A percentile compares a stretch with the other conserved stretches of the same genome.
These are phyloP conservation scores for Grallaria varia DNA, from an alignment of 2,113 vertebrate genomes.

Conservation along the genomic window DNA sequence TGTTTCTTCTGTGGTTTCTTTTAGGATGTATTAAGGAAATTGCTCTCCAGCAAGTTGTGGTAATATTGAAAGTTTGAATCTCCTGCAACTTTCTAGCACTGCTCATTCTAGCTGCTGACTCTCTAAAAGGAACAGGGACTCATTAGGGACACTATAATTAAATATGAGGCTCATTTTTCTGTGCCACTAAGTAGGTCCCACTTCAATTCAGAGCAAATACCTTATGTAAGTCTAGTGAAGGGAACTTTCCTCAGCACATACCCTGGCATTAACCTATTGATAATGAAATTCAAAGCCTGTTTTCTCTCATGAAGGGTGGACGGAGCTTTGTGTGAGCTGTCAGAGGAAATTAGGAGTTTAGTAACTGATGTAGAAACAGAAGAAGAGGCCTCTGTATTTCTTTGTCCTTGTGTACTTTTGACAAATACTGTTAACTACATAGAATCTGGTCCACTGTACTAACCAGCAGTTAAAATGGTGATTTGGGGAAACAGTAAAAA, in stretches of 20 bases:
- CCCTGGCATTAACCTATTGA: background rate
- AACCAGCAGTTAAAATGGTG: background rate
- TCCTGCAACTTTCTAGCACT: background rate
- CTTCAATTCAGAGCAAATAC: constrained; percentile 19
- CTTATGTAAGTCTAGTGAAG: background rate
- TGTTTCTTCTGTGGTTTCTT: background rate
- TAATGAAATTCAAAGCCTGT: constrained; percentile 7
- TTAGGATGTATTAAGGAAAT: background rate
- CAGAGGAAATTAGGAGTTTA: constrained; percentile 15
- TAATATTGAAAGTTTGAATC: background rate
- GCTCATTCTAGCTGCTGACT: background rate
- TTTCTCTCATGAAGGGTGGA: background rate
- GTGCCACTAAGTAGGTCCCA: constrained; percentile 7
- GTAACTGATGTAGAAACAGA: constrained; percentile 3
- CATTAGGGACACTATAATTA: constrained; percentile 33
- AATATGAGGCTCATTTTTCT: background rate
- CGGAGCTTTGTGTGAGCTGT: background rate
- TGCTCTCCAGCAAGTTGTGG: background rate
- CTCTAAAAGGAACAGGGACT: background rate
- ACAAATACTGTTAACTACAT: background rate
- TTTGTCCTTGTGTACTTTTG: background rate
- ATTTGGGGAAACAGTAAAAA: background rate
- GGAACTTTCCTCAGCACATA: background rate
- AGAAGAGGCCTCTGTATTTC: constrained; percentile 6
- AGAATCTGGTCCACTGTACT: background rate